These are phyloP conservation scores for Leistus spinibarbis DNA, from an alignment of 2,888 invertebrate species.

Conservation along the genomic window DNA sequence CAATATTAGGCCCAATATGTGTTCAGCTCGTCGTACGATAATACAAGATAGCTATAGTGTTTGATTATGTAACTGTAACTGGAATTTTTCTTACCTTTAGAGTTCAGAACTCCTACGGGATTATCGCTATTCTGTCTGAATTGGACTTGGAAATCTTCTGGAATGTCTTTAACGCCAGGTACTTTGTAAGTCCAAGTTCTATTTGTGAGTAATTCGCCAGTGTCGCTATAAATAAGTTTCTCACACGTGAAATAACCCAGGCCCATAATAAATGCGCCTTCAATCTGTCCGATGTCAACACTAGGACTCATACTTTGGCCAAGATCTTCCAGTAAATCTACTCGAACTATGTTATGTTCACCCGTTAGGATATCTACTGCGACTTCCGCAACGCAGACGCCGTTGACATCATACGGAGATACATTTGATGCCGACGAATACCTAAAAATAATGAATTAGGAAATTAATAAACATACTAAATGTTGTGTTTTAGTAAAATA, in stretches of 20 bases:
- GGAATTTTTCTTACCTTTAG: slow-evolving; percentile 76
- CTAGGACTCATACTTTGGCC: slow-evolving; percentile 75
- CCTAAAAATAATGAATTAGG: slow-evolving; percentile 59
- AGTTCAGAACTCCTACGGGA: slow-evolving; percentile 70
- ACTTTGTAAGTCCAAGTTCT: slow-evolving; percentile 84
- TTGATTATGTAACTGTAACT: no score
- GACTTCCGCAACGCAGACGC: slow-evolving; percentile 69
- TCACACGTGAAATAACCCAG: slow-evolving; percentile 78
- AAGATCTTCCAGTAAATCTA: slow-evolving; percentile 75
- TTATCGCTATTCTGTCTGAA: slow-evolving; percentile 71
- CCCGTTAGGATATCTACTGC: slow-evolving; percentile 82
- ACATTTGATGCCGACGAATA: slow-evolving; percentile 57
- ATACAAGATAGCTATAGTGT: no score
- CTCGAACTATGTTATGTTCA: slow-evolving; percentile 69
- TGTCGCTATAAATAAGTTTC: slow-evolving; percentile 65
- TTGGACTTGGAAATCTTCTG: slow-evolving; percentile 74
- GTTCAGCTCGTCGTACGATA: no score
- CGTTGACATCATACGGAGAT: slow-evolving; percentile 70
- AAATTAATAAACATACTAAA: no score
- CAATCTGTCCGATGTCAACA: slow-evolving; percentile 77
- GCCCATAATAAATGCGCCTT: slow-evolving; percentile 70
- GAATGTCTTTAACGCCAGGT: slow-evolving; percentile 79
- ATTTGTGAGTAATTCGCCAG: slow-evolving; percentile 73
- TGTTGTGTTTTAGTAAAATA: no score
- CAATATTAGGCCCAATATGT: no score